Evolutionary conservation across 2,797 vertebrate species (phyloP).

Genomic region (Etheostoma perlongum): DNA sequence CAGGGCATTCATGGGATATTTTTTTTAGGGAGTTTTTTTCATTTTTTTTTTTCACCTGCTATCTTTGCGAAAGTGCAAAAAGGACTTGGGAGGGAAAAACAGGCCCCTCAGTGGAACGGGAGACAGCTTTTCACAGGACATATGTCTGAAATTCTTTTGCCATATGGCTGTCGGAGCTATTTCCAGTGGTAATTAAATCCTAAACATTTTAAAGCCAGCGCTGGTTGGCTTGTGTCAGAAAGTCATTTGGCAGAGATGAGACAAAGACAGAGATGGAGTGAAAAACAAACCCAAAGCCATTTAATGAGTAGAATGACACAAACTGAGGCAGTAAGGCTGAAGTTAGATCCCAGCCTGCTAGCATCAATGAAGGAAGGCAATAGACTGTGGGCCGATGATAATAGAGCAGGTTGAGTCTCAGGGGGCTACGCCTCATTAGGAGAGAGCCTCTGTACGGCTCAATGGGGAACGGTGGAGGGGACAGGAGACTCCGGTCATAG

Average conservation of each 20-base stretch:
- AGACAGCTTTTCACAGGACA: slow-evolving; percentile 96
- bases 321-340: slow-evolving; percentile 55
- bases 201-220: slow-evolving; percentile 89
- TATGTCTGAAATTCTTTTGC: slow-evolving; percentile 94
- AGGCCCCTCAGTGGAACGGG: slow-evolving; percentile 77
- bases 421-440: slow-evolving; percentile 69
- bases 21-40: slow-evolving; percentile 66
- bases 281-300: slow-evolving; percentile 42
- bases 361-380: slow-evolving; percentile 43
- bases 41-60: slow-evolving; percentile 66
- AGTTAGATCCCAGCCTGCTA: slow-evolving; percentile 61
- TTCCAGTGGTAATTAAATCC: slow-evolving; percentile 98
- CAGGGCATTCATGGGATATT: slow-evolving; percentile 75
- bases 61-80: slow-evolving; percentile 81
- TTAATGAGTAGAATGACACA: slow-evolving; percentile 58
- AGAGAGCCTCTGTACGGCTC: slow-evolving; percentile 36
- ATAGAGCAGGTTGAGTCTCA: slow-evolving; percentile 56
- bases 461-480: slow-evolving; percentile 53
- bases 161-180: slow-evolving; percentile 97
- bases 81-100: slow-evolving; percentile 72
- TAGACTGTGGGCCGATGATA: slow-evolving; percentile 45
- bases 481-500: slow-evolving; percentile 43
- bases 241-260: slow-evolving; percentile 75
- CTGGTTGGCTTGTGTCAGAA: slow-evolving; percentile 68
- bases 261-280: slow-evolving; percentile 63